Conservation (phyloP, 2,113 vertebrate genomes). For the Larimichthys crocea region DNA sequence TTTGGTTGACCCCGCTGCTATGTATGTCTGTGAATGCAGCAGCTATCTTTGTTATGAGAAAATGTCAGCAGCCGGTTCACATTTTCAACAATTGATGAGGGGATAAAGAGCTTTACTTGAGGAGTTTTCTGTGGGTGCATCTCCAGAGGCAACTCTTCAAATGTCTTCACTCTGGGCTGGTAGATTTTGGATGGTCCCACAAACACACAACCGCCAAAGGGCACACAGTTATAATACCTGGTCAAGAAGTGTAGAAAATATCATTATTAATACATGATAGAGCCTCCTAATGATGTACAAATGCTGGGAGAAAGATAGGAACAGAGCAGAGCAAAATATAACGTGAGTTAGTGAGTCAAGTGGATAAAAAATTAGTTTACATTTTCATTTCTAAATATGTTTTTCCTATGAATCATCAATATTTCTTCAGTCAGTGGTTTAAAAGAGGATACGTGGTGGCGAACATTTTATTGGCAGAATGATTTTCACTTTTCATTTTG, state of each 20-base stretch:
- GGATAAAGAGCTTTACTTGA: slow-evolving; percentile 83
- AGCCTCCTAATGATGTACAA: not conserved
- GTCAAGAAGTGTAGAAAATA: not conserved
- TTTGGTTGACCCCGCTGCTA: not conserved
- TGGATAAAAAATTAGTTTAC: not conserved
- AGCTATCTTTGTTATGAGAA: slow-evolving; percentile 12
- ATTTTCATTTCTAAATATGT: not conserved
- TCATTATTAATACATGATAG: not conserved
- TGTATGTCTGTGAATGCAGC: not conserved
- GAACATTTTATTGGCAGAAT: not conserved
- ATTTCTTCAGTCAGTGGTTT: not conserved
- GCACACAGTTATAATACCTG: slow-evolving; percentile 98
- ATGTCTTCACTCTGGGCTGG: slow-evolving; percentile 92
- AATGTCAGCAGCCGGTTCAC: slow-evolving; percentile 48
- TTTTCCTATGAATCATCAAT: not conserved
- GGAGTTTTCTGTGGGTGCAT: slow-evolving; percentile 88
- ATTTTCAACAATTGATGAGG: slow-evolving; percentile 15
- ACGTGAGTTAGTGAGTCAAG: no score
- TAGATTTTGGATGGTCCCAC: slow-evolving; percentile 86
- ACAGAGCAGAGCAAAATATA: not conserved
- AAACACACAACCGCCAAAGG: slow-evolving; percentile 90
- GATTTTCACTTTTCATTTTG: not conserved
- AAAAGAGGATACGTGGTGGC: not conserved
- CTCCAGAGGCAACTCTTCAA: slow-evolving; percentile 94
- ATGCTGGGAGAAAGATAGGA: not conserved